Base-by-base conservation (phyloP, 1,140 invertebrate species). In the Drosophila mauritiana region DNA sequence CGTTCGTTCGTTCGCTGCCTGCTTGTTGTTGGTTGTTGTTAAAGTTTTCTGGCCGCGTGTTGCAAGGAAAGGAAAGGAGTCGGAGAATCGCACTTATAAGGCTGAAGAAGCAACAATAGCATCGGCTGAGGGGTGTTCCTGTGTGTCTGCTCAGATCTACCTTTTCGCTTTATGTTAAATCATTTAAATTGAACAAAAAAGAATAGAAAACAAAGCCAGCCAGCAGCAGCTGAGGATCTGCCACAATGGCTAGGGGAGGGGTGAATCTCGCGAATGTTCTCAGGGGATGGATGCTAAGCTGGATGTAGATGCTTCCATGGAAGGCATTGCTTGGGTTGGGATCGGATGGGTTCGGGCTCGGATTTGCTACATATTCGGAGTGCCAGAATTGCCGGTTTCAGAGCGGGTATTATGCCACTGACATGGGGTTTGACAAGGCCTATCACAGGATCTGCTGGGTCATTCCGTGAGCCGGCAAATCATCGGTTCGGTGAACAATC, bases 91-190 rank as follows among this genome's bases (percentile, higher is more conserved):
- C 81, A 85, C 81, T 85, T 85, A 85, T 85, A 85, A 85, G 82
- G 78, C 73, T 48, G 73, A 64, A 74, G 49, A 65, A 65, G 76
- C 76, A 81, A 89, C 79, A 89, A 82, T 75, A 72, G 74, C 81
- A 78, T 56, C 13, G 22, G 22, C 45, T 22, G 34, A 61, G 62
- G 37, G 61, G 59, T 72, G 74, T 57, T 55, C 40, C 62, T 57
- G 42, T 55, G 76, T 51, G 37, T 75, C 22, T 49, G 39, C 40
- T 68, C 68, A 63, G 75, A 53, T 49, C 85, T 85, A 69, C 78
- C 78, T 78, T 74, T 73, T 76, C 64, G 80, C 80, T 89, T 88
- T 88, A 88, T 88, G 84, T 89, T 88, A 89, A 88, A 88, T 88
- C 84, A 88, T 88, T 88, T 85, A 88, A 88, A 88, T 88, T 89